phyloP scores from a whole-genome alignment of 53 echinoderm and acorn worm species.

The Apostichopus leukothele region DNA sequence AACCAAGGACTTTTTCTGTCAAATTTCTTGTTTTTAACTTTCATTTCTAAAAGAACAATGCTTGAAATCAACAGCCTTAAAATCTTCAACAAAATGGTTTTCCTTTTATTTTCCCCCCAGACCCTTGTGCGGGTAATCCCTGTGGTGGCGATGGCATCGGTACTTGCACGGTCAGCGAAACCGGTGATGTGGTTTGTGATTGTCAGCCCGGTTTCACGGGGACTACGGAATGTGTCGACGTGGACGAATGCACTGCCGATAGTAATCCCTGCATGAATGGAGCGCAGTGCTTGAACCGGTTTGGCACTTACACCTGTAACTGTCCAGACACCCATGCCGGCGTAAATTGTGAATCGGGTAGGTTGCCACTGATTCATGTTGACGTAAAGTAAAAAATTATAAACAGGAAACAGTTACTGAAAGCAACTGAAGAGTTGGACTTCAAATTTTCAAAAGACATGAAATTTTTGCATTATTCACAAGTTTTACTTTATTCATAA shows the following conservation, averaged over 20 bases:
- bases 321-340: slow-evolving; percentile 53
- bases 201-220: slow-evolving; percentile 9
- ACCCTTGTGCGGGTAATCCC: slow-evolving; percentile 23
- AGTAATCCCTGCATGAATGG: slow-evolving; percentile 62
- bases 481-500: too few species aligned
- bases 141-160: not conserved
- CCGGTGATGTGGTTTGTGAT: not conserved
- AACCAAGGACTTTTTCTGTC: too few species aligned
- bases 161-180: slow-evolving; percentile 4
- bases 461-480: too few species aligned
- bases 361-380: not conserved
- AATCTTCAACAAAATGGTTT: too few species aligned
- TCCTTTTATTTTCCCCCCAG: not conserved
- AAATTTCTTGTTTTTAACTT: too few species aligned
- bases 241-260: not conserved
- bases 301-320: slow-evolving; percentile 48
- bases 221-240: not conserved
- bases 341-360: slow-evolving; percentile 54
- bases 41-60: too few species aligned
- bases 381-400: not conserved
- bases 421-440: too few species aligned
- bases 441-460: too few species aligned
- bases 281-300: slow-evolving; percentile 49
- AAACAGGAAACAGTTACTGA: too few species aligned
- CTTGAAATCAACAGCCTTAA: too few species aligned